Evolutionary conservation across 35 echinoderm and acorn worm genomes (phyloP), one percentile per base, ranked within the genome.

Genomic region (Holothuria glaberrima): DNA sequence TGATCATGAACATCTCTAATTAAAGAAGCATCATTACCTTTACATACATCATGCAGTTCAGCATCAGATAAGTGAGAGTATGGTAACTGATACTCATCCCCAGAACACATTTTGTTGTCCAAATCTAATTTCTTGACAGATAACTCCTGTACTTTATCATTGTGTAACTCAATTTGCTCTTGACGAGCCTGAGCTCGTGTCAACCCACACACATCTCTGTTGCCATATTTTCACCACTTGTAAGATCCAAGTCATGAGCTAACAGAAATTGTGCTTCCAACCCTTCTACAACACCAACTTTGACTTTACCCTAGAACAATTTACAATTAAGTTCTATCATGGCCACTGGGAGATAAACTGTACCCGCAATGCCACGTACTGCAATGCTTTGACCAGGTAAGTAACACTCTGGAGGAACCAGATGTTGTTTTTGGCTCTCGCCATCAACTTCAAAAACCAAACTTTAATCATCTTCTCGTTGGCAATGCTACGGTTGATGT

Each of bases 211-310:
- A 86, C 0, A 86, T 63, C n/a, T 86, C 83, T 66, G 68, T 68
- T 10, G 83, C 19, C 60, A 68, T 68, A 22, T 66, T 27, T 20
- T 86, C 31, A 4, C 83, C 17, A 66, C 83, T 5, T 24, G 28
- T 86, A 0, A 67, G 9, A 86, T 86, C 83, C 44, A 68, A 86
- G n/a, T 86, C 83, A 86, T 86, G 60, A 13, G 61, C 61, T 45
- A 86, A 6, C 30, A 86, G 68, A 25, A n/a, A 22, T 45, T 86
- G 16, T 22, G 34, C 9, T 19, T 44, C 58, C 35, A 69, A 66
- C 20, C 83, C 62, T 86, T 86, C 83, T 6, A 86, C 38, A 12
- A 68, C 83, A 7, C 25, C 83, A 24, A 86, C 35, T 68, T 65
- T 48, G 19, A 86, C 60, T 45, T 68, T 86, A 19, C 35, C 83